Evolutionary conservation across 2,888 invertebrate genomes (phyloP).

Genomic region (Brachycybe producta): DNA sequence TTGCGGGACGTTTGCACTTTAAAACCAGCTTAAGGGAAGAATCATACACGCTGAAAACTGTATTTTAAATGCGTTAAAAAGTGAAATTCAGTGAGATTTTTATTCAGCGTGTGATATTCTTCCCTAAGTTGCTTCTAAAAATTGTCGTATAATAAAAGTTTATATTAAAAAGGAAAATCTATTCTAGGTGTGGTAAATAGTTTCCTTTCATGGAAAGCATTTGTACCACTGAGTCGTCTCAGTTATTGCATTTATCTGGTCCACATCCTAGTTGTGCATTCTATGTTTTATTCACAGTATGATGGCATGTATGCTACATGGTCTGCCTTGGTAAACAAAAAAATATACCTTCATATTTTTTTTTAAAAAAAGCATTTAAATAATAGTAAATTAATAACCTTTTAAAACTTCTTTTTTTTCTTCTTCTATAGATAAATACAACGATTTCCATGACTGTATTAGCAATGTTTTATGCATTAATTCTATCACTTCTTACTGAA

Average conservation of each 20-base stretch:
- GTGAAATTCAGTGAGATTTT: no score
- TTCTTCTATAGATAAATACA: neutral
- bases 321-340: constrained; percentile 1
- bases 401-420: neutral
- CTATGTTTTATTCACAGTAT: neutral
- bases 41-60: no score
- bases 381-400: no score
- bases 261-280: constrained; percentile 6
- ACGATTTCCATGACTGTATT: neutral
- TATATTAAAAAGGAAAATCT: no score
- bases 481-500: neutral
- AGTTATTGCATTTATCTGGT: neutral
- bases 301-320: neutral
- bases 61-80: no score
- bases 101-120: no score
- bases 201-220: constrained; percentile 1
- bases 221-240: neutral
- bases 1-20: no score
- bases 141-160: no score
- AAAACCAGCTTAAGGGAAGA: no score
- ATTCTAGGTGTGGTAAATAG: constrained; percentile 2
- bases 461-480: neutral
- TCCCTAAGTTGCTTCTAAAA: no score
- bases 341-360: no score
- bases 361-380: no score